Base-by-base conservation (phyloP, 2,888 invertebrate genomes). In the Tachina fera region DNA sequence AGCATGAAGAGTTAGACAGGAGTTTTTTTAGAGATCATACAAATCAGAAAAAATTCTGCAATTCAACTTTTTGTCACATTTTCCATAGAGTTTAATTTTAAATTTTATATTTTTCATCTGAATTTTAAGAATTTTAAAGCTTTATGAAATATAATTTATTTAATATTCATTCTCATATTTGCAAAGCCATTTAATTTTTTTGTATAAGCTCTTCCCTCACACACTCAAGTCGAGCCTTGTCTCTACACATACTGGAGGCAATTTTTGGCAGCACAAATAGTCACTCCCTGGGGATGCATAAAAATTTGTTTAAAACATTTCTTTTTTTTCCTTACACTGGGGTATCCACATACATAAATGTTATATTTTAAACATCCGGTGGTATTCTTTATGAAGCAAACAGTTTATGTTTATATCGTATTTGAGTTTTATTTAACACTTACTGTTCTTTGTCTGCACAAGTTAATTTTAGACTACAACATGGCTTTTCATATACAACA, bases 381-480 rank as follows among this genome's bases (percentile, higher is more conserved):
- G 31, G 31, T 31, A 31, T 47, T 56, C 63, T 19, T 13, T 41
- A 19, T 68, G 43, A 47, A 49, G 22, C 1, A 75, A 10, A 72
- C 45, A 60, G 13, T n/a, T 56, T 75, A 11, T 70, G 16, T 63
- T 61, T 72, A 51, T 58, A 58, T 63, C 75, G 1, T 51, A 63
- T 31, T 71, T 70, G 58, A 77, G 65, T 70, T 56, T 74, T 72
- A 56, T 81, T 84, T 68, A 72, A 56, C 67, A 67, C 77, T 72
- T 77, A 81, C 81, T n/a, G 56, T 49, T 47, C 16, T 67, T 60
- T 75, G 49, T 39, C 47, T 61, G 45, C 19, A 19, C 22, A 47
- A 31, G 39, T 10, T 22, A 13, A 63, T 63, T 76, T 39, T 13
- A 47, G 39, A 47, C 49, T 16, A 22, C 11, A 67, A 5, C 19